phyloP scores from a whole-genome alignment of 2,888 invertebrate species.

The Tetrapedia diversipes region DNA sequence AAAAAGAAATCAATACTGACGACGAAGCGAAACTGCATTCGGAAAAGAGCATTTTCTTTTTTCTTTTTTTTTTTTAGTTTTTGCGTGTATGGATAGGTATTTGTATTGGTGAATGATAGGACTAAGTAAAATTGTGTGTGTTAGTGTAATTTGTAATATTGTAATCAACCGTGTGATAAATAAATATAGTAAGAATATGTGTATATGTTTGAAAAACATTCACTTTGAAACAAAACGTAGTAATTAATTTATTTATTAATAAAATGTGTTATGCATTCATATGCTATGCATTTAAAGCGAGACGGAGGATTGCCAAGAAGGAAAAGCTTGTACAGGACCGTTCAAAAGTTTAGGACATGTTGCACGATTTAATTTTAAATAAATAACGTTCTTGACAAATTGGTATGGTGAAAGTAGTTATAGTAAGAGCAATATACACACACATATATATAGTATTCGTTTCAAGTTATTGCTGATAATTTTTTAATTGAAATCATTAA shows the following conservation, averaged over 20 bases:
- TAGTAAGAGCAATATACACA: no score
- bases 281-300: neutral
- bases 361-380: no score
- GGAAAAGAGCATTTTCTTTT: neutral
- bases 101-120: neutral
- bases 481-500: no score
- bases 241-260: no score
- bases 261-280: neutral
- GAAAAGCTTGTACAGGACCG: no score
- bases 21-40: neutral
- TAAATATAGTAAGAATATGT: slow-evolving; percentile 17
- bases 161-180: slow-evolving; percentile 17
- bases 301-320: neutral
- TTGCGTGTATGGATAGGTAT: neutral
- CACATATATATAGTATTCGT: no score
- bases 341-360: no score
- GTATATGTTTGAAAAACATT: no score
- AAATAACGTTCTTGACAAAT: no score
- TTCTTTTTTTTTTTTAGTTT: neutral
- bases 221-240: no score
- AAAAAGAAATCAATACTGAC: slow-evolving; percentile 2
- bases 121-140: neutral
- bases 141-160: neutral
- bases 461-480: no score
- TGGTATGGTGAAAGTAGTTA: no score